Percentiles rank a stretch among this genome's conserved stretches.
Evolutionary conservation across 2,113 vertebrate species (phyloP).

Genomic region (Neotoma lepida): DNA sequence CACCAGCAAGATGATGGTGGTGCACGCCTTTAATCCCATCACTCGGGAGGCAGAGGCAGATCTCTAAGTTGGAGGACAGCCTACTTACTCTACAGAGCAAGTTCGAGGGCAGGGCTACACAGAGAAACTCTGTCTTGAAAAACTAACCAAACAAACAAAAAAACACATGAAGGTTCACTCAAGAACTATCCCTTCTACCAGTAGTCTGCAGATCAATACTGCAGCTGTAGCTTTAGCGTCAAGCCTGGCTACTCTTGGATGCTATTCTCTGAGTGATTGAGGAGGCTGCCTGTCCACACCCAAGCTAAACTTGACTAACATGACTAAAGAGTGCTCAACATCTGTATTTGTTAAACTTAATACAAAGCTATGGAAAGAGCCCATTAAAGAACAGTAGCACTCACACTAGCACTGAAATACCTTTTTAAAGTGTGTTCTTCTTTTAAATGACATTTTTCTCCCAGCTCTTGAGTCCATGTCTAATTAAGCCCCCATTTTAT

Average conservation of each 20-base stretch:
- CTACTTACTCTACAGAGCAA: neutral
- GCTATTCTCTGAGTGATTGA: conserved; percentile 54
- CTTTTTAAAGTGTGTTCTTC: conserved; percentile 6
- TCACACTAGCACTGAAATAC: conserved; percentile 39
- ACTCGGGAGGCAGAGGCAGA: neutral
- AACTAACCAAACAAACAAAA: neutral
- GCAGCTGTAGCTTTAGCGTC: conserved; percentile 31
- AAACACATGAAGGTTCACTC: conserved; percentile 25
- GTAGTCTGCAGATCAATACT: conserved; percentile 41
- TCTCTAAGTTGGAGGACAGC: neutral
- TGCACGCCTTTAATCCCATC: neutral
- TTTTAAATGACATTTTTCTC: conserved; percentile 44
- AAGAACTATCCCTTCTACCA: conserved; percentile 47
- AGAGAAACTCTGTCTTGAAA: neutral
- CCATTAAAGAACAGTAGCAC: conserved; percentile 27
- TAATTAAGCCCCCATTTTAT: conserved; percentile 64
- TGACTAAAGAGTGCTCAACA: neutral
- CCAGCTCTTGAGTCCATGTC: conserved; percentile 13
- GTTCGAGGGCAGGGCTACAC: neutral
- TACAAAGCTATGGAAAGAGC: conserved; percentile 31
- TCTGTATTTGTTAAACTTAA: conserved; percentile 50
- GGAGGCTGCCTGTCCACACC: neutral
- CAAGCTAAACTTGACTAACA: neutral
- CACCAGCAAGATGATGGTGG: neutral
- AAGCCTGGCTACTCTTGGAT: conserved; percentile 48